Evolutionary conservation across 53 echinoderm and acorn worm species (phyloP).

Genomic region (Pentamera pediparva): DNA sequence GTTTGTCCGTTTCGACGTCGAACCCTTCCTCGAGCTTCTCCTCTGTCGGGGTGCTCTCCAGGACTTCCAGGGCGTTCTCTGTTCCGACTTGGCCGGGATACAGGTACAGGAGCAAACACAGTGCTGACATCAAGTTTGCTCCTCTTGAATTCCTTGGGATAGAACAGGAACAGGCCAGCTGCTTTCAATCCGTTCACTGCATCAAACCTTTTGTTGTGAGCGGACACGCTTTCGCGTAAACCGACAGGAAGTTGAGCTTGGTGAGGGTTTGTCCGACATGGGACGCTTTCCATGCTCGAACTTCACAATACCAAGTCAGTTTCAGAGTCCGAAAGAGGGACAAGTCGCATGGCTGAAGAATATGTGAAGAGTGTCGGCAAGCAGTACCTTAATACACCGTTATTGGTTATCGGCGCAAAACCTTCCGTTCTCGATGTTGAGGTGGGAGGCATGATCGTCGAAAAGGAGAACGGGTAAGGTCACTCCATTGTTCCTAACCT

Average conservation of each 20-base stretch:
- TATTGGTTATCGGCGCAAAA: conserved; percentile 30
- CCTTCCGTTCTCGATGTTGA: background rate
- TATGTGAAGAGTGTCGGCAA: conserved; percentile 22
- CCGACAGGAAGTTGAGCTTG: background rate
- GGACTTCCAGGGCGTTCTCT: background rate
- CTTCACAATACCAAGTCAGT: background rate
- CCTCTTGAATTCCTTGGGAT: background rate
- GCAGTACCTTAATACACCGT: conserved; percentile 34
- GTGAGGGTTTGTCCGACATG: conserved; percentile 6
- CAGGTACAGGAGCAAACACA: background rate
- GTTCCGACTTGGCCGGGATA: background rate
- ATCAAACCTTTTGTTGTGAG: background rate
- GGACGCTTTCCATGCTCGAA: background rate
- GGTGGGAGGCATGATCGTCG: conserved; percentile 41
- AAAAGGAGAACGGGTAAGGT: conserved; percentile 30
- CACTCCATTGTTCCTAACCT: background rate
- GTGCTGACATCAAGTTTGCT: background rate
- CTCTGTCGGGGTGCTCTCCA: background rate
- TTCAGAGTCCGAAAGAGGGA: too few relatives aligned
- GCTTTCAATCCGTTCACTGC: background rate
- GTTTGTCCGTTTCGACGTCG: background rate
- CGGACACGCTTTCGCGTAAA: background rate
- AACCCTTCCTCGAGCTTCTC: background rate
- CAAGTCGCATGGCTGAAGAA: background rate
- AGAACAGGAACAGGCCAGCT: background rate